Percentiles rank a stretch among this genome's conserved stretches.
These are phyloP conservation scores for Tetanocera ferruginea DNA, from an alignment of 2,888 invertebrate genomes.

Conservation along the genomic window DNA sequence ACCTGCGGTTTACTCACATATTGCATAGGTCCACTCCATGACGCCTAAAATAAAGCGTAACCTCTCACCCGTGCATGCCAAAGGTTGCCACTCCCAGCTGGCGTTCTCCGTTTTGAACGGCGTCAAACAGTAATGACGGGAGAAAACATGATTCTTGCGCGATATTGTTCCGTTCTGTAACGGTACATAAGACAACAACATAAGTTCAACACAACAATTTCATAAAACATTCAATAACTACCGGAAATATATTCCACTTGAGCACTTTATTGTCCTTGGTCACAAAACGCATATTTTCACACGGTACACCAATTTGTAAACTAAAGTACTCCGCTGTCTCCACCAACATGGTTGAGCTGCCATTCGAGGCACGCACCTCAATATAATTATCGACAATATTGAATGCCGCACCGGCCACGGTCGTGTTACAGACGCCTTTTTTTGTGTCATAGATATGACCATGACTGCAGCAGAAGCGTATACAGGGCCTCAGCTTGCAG, in stretches of 20 bases:
- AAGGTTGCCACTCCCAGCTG: slow-evolving; percentile 63
- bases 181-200: neutral
- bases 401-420: neutral
- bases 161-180: slow-evolving; percentile 58
- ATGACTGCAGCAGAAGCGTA: slow-evolving; percentile 65
- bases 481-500: slow-evolving; percentile 62
- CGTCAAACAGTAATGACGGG: slow-evolving; percentile 59
- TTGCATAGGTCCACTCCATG: slow-evolving; percentile 63
- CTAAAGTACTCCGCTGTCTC: slow-evolving; percentile 49
- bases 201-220: neutral
- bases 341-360: slow-evolving; percentile 43
- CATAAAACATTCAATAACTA: slow-evolving; percentile 5
- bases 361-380: slow-evolving; percentile 49
- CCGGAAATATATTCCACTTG: slow-evolving; percentile 44
- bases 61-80: slow-evolving; percentile 58
- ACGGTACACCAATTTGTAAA: slow-evolving; percentile 57
- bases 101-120: slow-evolving; percentile 44
- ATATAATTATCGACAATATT: slow-evolving; percentile 10
- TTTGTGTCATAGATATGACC: slow-evolving; percentile 55
- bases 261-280: slow-evolving; percentile 47
- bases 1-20: slow-evolving; percentile 54
- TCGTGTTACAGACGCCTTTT: slow-evolving; percentile 44
- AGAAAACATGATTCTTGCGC: slow-evolving; percentile 54
- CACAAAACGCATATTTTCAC: slow-evolving; percentile 57
- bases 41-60: slow-evolving; percentile 57